Percentiles rank a stretch among this genome's conserved stretches.
phyloP scores from a whole-genome alignment of 2,888 invertebrate genomes.

The Chrysomela aeneicollis region DNA sequence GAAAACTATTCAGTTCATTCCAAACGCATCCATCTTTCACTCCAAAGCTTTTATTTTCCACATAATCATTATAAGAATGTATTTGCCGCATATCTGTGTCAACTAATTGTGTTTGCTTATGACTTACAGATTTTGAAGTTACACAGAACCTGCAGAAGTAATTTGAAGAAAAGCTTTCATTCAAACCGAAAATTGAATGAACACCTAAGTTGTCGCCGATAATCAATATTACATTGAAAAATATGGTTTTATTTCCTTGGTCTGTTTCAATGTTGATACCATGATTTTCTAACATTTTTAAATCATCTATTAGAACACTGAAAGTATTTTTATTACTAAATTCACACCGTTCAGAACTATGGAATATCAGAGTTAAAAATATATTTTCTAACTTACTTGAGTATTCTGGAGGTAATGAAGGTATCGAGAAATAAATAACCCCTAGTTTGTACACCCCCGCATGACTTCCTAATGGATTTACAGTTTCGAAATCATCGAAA shows the following conservation, averaged over 20 bases:
- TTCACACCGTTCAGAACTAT: no score
- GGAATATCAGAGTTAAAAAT: slow-evolving; percentile 39
- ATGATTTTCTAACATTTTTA: slow-evolving; percentile 15
- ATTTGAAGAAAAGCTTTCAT: slow-evolving; percentile 30
- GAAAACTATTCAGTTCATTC: slow-evolving; percentile 30
- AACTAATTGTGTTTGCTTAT: slow-evolving; percentile 13
- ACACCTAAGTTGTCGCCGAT: slow-evolving; percentile 34
- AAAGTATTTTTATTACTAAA: no score
- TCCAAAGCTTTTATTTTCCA: slow-evolving; percentile 18
- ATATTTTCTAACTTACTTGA: slow-evolving; percentile 40
- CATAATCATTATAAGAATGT: slow-evolving; percentile 15
- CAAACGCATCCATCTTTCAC: slow-evolving; percentile 33
- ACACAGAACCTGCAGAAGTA: slow-evolving; percentile 33
- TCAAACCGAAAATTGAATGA: slow-evolving; percentile 33
- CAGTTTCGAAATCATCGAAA: slow-evolving; percentile 38
- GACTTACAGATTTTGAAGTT: slow-evolving; percentile 16
- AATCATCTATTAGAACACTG: no score
- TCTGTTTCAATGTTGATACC: no score
- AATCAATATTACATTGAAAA: slow-evolving; percentile 32
- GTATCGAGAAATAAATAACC: slow-evolving; percentile 38
- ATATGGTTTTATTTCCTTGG: background rate
- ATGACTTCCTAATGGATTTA: slow-evolving; percentile 34
- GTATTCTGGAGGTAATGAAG: slow-evolving; percentile 37
- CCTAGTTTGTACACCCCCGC: slow-evolving; percentile 44
- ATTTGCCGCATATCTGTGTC: background rate